Evolutionary conservation across 2,888 invertebrate species (phyloP).

Genomic region (Ischnus inquisitorius): DNA sequence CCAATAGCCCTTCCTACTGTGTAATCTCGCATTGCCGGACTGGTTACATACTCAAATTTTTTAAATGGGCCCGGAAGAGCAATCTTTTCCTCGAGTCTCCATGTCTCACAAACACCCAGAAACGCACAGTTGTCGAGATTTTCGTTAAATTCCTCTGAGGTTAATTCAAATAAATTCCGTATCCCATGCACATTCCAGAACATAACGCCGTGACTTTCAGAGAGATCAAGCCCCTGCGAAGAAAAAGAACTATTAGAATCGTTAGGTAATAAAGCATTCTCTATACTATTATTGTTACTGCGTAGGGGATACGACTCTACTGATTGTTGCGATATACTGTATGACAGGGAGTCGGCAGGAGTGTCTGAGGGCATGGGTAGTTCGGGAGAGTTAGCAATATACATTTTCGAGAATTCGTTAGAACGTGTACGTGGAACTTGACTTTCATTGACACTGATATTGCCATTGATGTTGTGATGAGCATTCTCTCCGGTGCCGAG

Average conservation of each 20-base stretch:
- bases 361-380: too few relatives aligned
- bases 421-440: not conserved
- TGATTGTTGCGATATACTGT: not conserved
- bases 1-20: not conserved
- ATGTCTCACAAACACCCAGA: not conserved
- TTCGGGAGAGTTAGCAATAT: not conserved
- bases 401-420: not conserved
- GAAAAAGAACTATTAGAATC: not conserved
- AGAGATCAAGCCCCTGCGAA: constrained; percentile 3
- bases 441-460: not conserved
- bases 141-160: not conserved
- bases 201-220: not conserved
- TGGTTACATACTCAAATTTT: not conserved
- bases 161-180: not conserved
- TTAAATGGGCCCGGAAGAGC: not conserved
- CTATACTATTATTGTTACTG: not conserved
- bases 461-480: not conserved
- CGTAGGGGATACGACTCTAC: not conserved
- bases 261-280: not conserved
- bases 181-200: not conserved
- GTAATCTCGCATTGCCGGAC: not conserved
- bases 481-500: not conserved
- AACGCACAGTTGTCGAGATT: not conserved
- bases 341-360: not conserved
- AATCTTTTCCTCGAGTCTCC: not conserved